Evolutionary conservation across 2,797 vertebrate genomes (phyloP), one percentile per base, ranked within the genome.

Genomic region (Dipus sagitta): DNA sequence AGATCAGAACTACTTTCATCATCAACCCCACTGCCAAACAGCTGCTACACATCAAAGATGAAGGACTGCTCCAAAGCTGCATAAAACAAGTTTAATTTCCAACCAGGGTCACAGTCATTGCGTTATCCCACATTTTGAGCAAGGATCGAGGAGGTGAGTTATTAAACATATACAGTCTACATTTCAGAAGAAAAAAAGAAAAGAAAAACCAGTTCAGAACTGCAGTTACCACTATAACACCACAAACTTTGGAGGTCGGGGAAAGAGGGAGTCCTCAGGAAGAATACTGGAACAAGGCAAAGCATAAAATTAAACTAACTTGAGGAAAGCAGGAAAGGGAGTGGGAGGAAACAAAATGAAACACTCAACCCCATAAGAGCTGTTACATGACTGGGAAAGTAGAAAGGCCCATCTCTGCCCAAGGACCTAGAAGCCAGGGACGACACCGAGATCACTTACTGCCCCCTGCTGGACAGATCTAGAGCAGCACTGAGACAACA

Each of bases 31-130:
- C 75, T 82, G 28, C 23, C 60, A 77, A 75, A 42, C 0, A 21
- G 78, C 91, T 91, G 90, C 93, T 93, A 85, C 89, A 87, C 62
- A 30, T 6, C 94, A 97, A 97, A 94, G 96, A 97, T 71, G 82
- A 97, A 90, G 71, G 67, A 3, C 90, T 95, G 96, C 96, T 95
- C 97, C 96, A 95, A 9, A 95, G 47, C 97, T 98, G 98, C 98
- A 97, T 98, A 98, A 98, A 98, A 98, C 98, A 97, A 96, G 97
- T 98, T 98, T 98, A 98, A 98, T 98, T 98, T 98, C 97, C 98
- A 98, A 98, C 97, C 97, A 96, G 97, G 94, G 97, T 98, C 97
- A 96, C 92, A 97, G 97, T 97, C 96, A 82, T 96, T n/a, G 92
- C 81, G 96, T 97, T 96, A 94, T 94, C 97, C 97, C 97, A 97